phyloP scores from a whole-genome alignment of 2,797 vertebrate species.

The Ctenopoma multispine region DNA sequence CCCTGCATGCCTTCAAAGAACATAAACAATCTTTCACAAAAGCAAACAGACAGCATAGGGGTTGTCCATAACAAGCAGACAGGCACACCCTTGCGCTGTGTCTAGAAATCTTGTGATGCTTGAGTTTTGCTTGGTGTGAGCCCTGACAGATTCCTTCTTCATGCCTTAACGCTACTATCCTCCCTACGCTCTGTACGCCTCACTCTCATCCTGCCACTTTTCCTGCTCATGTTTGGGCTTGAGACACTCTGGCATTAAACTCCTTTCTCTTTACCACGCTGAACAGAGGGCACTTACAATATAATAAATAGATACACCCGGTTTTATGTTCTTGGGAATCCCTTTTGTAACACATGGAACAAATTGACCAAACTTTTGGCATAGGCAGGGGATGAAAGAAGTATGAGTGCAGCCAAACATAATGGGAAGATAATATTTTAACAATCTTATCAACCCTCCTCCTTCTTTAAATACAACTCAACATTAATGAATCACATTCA shows the following conservation, averaged over 20 bases:
- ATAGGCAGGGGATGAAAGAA: conserved; percentile 52
- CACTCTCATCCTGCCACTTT: conserved; percentile 40
- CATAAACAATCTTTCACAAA: conserved; percentile 50
- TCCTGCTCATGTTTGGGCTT: conserved; percentile 66
- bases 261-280: conserved; percentile 41
- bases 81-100: conserved; percentile 34
- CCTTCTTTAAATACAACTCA: conserved; percentile 52
- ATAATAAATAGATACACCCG: conserved; percentile 71
- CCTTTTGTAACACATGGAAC: conserved; percentile 72
- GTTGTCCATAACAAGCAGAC: conserved; percentile 28
- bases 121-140: conserved; percentile 41
- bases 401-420: conserved; percentile 55
- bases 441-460: conserved; percentile 48
- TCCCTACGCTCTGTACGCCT: conserved; percentile 33
- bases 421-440: conserved; percentile 66
- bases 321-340: conserved; percentile 75
- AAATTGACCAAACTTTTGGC: conserved; percentile 65
- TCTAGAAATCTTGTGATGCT: conserved; percentile 40
- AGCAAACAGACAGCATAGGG: conserved; percentile 46
- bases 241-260: conserved; percentile 60
- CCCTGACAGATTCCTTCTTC: conserved; percentile 54
- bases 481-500: conserved; percentile 66
- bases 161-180: conserved; percentile 44
- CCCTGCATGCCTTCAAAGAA: conserved; percentile 56
- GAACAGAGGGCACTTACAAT: conserved; percentile 45